Base-by-base conservation (phyloP, 2,797 vertebrate genomes). In the Rhodeus uyekii region DNA sequence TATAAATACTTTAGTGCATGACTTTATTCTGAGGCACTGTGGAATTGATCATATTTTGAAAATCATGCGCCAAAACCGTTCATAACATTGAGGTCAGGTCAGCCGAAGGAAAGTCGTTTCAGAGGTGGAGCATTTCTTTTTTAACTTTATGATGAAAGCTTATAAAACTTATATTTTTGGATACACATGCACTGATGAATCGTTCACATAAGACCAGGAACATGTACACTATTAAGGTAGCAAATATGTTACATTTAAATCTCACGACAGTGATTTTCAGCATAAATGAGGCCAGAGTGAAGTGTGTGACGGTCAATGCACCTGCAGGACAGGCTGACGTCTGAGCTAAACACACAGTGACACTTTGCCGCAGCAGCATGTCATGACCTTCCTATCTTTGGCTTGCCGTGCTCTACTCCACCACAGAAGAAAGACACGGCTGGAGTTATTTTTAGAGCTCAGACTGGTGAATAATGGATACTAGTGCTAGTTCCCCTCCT, bases 341-440 rank as follows among this genome's bases (percentile, higher is more conserved):
- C 44, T 68, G 77, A 74, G 50, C 53, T 34, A 73, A 75, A 53
- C 24, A 39, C 80, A 89, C 87, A 82, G 87, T 86, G 87, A 89
- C 88, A 87, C 86, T 81, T 83, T 42, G 85, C 86, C 87, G 81
- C n/a, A 84, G 81, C 34, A 67, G 71, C 50, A 77, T 89, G 89
- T 88, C 86, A 87, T 88, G 89, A 92, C 91, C 91, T 91, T 93
- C 90, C 93, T 95, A 94, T 94, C 83, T 93, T 92, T 93, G 92
- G 90, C 88, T 71, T 83, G 78, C 84, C 71, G 73, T 84, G 71
- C 86, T 83, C 78, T 63, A 80, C 84, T 76, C 81, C 87, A 76
- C 42, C 78, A 78, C 90, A 83, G 81, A 75, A 81, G 81, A 46
- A 74, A 67, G 84, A 69, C 89, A 83, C 82, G 12, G 42, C 84